Evolutionary conservation across 1,140 invertebrate genomes (phyloP).

Genomic region (Achroia grisella): DNA sequence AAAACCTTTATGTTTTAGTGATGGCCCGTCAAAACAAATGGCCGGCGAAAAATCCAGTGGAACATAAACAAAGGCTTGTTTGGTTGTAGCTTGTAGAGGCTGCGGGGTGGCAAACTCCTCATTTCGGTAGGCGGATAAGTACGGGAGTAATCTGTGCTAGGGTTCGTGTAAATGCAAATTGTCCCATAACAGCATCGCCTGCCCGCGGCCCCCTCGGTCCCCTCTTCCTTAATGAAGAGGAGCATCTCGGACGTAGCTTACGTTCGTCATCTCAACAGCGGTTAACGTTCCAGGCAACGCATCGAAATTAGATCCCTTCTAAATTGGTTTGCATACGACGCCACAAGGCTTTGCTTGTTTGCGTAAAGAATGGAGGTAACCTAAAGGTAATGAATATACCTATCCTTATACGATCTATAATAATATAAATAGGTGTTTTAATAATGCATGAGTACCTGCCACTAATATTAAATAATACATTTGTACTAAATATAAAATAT

Average conservation of each 20-base stretch:
- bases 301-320: conserved; percentile 42
- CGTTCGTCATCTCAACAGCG: conserved; percentile 60
- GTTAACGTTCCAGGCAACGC: conserved; percentile 24
- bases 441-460: too few relatives aligned
- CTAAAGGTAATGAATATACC: too few relatives aligned
- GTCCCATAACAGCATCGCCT: conserved; percentile 63
- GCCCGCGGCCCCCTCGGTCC: conserved; percentile 15
- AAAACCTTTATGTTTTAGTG: conserved; percentile 14
- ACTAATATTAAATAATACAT: too few relatives aligned
- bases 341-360: background rate
- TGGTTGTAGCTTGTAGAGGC: conserved; percentile 32
- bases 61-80: conserved; percentile 68
- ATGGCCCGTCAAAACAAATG: conserved; percentile 61
- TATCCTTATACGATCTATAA: too few relatives aligned
- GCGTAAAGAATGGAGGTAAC: too few relatives aligned
- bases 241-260: conserved; percentile 40
- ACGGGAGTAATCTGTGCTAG: conserved; percentile 65
- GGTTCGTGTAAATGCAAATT: conserved; percentile 73
- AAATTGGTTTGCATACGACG: conserved; percentile 47
- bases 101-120: conserved; percentile 33
- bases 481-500: too few relatives aligned
- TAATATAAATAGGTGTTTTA: too few relatives aligned
- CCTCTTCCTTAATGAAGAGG: conserved; percentile 61
- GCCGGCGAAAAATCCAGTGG: conserved; percentile 54
- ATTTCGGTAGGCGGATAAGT: conserved; percentile 66